Percentiles rank a stretch among this genome's conserved stretches.
Conservation (phyloP, 2,113 vertebrate species). For the Myrmecobius fasciatus region DNA sequence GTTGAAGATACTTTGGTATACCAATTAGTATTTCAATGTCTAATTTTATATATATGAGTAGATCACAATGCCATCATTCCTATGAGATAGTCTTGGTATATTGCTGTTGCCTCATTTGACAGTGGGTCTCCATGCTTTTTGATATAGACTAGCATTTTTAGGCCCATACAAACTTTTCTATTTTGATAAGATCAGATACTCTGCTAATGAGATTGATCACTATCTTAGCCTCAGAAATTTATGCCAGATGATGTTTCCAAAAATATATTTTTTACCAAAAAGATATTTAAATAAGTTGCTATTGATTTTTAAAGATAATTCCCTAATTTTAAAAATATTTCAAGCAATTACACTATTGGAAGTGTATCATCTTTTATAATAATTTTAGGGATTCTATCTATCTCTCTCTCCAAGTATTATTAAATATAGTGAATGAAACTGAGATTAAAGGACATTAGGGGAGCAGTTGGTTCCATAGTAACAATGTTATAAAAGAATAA, state of each 20-base stretch:
- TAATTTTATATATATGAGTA: background rate
- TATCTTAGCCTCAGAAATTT: background rate
- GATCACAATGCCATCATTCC: background rate
- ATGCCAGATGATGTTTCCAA: background rate
- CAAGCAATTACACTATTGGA: background rate
- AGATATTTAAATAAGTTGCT: background rate
- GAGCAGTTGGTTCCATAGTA: background rate
- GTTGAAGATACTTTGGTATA: background rate
- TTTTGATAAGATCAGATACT: background rate
- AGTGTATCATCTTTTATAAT: background rate
- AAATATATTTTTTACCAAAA: background rate
- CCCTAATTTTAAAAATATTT: background rate
- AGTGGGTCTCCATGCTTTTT: background rate
- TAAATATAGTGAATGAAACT: background rate
- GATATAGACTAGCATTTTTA: background rate
- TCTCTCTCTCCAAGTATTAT: background rate
- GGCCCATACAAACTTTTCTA: background rate
- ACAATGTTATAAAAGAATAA: background rate
- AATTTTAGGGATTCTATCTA: no score
- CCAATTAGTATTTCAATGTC: background rate
- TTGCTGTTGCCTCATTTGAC: background rate
- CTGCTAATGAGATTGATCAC: background rate
- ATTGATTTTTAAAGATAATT: background rate
- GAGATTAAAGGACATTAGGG: background rate
- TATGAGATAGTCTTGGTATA: background rate